Conservation (phyloP, 64 coral and sea anemone species). For the Anthopleura sola region DNA sequence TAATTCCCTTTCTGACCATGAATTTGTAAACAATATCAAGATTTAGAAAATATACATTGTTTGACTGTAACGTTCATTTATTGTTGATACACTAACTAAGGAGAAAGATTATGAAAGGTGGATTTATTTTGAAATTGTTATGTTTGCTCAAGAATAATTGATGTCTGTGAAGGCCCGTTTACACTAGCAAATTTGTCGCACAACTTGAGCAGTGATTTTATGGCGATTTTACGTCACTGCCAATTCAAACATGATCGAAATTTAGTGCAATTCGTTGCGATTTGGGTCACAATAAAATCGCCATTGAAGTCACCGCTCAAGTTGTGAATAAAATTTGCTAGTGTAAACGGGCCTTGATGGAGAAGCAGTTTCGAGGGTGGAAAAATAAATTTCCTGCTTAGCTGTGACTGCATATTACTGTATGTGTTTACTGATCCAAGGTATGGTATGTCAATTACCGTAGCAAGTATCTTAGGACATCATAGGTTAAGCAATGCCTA, state of each 20-base stretch:
- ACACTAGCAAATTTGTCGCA: too few species aligned
- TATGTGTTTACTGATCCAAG: background rate
- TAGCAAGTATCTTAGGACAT: background rate
- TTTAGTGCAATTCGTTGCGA: too few species aligned
- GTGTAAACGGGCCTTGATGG: too few species aligned
- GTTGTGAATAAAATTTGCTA: too few species aligned
- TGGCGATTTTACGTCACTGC: too few species aligned
- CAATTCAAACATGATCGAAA: too few species aligned
- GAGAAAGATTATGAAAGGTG: constrained; percentile 7
- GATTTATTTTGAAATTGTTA: background rate
- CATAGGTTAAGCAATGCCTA: background rate
- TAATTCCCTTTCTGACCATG: constrained; percentile 18
- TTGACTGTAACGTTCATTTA: constrained; percentile 10
- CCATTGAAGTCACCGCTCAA: too few species aligned
- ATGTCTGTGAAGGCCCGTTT: too few species aligned
- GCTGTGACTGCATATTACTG: background rate
- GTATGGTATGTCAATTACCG: background rate
- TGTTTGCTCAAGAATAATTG: background rate
- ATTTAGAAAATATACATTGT: constrained; percentile 3
- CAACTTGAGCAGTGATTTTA: too few species aligned
- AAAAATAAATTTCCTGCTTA: background rate
- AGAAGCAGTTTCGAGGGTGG: too few species aligned
- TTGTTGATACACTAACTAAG: background rate
- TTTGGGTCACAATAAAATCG: too few species aligned
- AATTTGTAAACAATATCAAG: constrained; percentile 20